phyloP scores from a whole-genome alignment of 2,113 vertebrate genomes.

The Nestor notabilis region DNA sequence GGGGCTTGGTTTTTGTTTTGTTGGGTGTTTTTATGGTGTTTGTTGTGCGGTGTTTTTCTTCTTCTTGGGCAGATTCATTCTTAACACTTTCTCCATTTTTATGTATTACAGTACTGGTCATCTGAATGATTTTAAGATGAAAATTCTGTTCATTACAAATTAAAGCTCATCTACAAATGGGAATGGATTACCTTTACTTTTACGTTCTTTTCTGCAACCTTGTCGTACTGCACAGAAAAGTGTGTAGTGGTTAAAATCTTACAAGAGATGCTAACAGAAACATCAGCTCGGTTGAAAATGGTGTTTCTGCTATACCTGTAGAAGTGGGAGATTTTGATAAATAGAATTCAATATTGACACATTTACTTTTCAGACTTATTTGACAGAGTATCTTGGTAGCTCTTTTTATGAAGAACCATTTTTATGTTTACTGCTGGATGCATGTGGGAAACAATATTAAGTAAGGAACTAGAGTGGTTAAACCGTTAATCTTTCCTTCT shows the following conservation, averaged over 20 bases:
- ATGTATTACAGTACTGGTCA: not conserved
- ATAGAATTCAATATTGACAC: not conserved
- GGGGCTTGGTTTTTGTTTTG: not conserved
- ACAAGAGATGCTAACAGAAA: not conserved
- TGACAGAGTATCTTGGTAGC: not conserved
- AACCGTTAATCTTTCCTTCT: not conserved
- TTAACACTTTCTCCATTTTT: not conserved
- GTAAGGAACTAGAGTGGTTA: not conserved
- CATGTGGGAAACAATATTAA: not conserved
- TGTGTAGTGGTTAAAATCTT: not conserved
- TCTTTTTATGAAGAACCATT: not conserved
- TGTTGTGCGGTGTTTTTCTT: not conserved
- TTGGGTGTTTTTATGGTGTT: not conserved
- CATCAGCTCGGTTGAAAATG: not conserved
- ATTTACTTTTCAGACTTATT: not conserved
- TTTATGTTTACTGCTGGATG: not conserved
- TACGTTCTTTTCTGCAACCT: not conserved
- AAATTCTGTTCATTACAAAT: not conserved
- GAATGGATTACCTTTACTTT: not conserved
- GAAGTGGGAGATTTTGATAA: not conserved
- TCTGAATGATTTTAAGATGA: not conserved
- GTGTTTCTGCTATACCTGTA: not conserved
- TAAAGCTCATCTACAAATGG: not conserved
- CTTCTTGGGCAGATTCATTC: not conserved
- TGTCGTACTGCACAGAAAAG: not conserved